A percentile compares a stretch with the other conserved stretches of the same genome.
Conservation (phyloP, 2,888 invertebrate species). For the Lagria hirta region DNA sequence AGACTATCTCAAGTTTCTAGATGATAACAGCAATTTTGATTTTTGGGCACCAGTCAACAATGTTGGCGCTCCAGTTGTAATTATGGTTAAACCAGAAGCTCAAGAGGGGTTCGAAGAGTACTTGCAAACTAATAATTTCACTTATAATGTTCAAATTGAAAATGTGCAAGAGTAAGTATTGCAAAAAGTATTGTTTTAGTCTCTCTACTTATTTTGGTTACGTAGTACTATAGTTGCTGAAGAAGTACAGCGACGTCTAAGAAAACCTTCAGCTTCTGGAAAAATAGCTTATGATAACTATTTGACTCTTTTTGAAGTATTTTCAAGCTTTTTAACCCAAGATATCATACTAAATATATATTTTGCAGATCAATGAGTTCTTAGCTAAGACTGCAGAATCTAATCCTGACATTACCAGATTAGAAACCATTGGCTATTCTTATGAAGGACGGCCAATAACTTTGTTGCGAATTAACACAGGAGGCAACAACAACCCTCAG, state of each 20-base stretch:
- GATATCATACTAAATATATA: too few species aligned
- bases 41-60: conserved; percentile 49
- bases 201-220: too few species aligned
- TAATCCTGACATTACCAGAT: conserved; percentile 58
- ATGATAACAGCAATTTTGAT: conserved; percentile 38
- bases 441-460: conserved; percentile 62
- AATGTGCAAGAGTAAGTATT: conserved; percentile 58
- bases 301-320: too few species aligned
- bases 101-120: conserved; percentile 47
- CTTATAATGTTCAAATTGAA: conserved; percentile 52
- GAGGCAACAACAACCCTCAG: conserved; percentile 51
- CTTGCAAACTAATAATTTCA: conserved; percentile 48
- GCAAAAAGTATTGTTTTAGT: too few species aligned
- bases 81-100: conserved; percentile 53
- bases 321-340: too few species aligned
- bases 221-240: too few species aligned
- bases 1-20: conserved; percentile 41
- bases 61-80: conserved; percentile 51
- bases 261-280: too few species aligned
- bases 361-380: conserved; percentile 48
- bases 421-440: conserved; percentile 61
- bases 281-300: too few species aligned
- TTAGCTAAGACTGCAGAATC: conserved; percentile 52
- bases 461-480: conserved; percentile 62
- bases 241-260: too few species aligned